phyloP scores from a whole-genome alignment of 2,888 invertebrate species.

The Leptothorax acervorum region DNA sequence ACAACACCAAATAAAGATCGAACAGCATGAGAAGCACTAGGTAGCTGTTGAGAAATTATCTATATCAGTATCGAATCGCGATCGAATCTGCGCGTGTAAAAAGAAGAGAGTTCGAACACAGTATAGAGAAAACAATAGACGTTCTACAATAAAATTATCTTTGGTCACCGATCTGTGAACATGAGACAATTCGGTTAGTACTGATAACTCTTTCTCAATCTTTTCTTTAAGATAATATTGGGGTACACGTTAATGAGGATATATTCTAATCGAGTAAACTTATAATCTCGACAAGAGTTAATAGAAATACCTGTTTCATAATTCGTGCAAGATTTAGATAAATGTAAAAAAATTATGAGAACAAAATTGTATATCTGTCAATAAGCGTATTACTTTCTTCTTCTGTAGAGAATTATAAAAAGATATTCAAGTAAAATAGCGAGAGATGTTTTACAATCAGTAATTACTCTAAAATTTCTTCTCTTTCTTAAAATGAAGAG shows the following conservation, averaged over 20 bases:
- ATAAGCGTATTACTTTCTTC: not conserved
- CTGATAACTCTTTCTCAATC: not conserved
- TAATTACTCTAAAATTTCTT: not conserved
- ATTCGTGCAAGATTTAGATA: not conserved
- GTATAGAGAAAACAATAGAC: not conserved
- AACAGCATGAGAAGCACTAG: not conserved
- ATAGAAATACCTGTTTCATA: not conserved
- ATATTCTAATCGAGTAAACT: not conserved
- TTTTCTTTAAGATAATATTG: not conserved
- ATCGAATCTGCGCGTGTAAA: not conserved
- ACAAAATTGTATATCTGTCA: not conserved
- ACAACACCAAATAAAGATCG: conserved; percentile 27
- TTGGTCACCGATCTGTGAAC: not conserved
- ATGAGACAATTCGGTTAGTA: conserved; percentile 29
- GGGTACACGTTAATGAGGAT: not conserved
- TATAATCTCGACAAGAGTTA: not conserved
- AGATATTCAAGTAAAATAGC: not conserved
- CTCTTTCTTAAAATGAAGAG: not conserved
- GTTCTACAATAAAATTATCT: not conserved
- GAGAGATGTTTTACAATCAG: not conserved
- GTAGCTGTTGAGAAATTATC: conserved; percentile 5
- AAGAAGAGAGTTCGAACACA: not conserved
- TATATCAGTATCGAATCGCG: not conserved
- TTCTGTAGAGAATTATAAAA: not conserved
- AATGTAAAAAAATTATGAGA: not conserved